phyloP scores from a whole-genome alignment of 2,888 invertebrate species.

The Acholoe squamosa region DNA sequence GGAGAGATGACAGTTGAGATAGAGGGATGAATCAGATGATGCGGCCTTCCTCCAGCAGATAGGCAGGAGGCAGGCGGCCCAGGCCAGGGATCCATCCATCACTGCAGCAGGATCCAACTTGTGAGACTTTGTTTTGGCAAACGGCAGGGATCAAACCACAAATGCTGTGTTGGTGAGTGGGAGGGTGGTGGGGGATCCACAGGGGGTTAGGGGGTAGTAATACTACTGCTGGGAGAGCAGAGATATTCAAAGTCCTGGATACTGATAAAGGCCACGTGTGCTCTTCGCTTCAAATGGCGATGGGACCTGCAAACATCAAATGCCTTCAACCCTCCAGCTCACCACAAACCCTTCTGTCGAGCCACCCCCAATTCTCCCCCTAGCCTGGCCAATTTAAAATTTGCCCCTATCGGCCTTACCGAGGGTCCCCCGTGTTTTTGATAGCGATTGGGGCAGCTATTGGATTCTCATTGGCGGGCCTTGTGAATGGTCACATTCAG shows the following conservation, averaged over 20 bases:
- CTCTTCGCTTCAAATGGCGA: background rate
- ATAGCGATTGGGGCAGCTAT: background rate
- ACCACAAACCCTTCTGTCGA: no score
- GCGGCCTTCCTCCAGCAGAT: background rate
- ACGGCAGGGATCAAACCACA: conserved; percentile 46
- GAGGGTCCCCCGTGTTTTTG: conserved; percentile 56
- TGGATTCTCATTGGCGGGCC: conserved; percentile 49
- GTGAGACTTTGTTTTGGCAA: conserved; percentile 56
- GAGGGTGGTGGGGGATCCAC: background rate
- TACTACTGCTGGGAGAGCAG: background rate
- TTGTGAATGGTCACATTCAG: background rate
- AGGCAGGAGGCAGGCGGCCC: background rate
- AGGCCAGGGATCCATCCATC: background rate
- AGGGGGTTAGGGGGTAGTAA: background rate
- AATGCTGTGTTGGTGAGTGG: background rate
- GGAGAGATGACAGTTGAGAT: conserved; percentile 55
- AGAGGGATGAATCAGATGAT: conserved; percentile 23
- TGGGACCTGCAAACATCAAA: background rate
- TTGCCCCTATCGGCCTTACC: conserved; percentile 24
- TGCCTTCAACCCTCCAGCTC: no score
- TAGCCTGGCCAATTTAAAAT: conserved; percentile 34
- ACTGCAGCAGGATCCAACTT: background rate
- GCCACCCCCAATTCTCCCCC: background rate
- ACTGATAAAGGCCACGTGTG: conserved; percentile 54
- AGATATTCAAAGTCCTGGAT: conserved; percentile 50